Base-by-base conservation (phyloP, 2,113 vertebrate genomes). In the Antechinus flavipes region DNA sequence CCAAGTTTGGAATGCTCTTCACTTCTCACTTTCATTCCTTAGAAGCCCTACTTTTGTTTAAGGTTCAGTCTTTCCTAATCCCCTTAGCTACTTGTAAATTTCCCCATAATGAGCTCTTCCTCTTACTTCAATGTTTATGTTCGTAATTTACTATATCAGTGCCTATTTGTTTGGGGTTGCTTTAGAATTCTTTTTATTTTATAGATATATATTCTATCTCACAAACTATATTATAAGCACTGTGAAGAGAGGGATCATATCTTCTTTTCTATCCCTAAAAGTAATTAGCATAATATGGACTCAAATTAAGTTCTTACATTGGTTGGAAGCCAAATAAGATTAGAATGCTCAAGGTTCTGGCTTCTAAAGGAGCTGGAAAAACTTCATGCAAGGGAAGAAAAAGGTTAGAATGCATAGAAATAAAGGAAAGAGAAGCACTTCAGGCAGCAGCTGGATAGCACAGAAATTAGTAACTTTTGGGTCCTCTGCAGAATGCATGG, bases 221-320 rank as follows among this genome's bases (percentile, higher is more conserved):
- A 52, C 52, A 8, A 30, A 91, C 58, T 50, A 95, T 92, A 12
- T 19, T 23, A 27, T 4, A 52, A 50, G 91, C 9, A n/a, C 35
- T n/a, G 89, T 27, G 50, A 56, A 91, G 90, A 53, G 27, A 90
- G 54, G 76, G 35, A 61, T 12, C 25, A 91, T 8, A 24, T n/a
- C 91, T 55, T 47, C 19, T 42, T 91, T 68, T 94, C 52, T 91
- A 54, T 54, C 53, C 90, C 50, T 92, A 68, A 92, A 0, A 93
- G 25, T 42, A 68, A 12, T 50, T 23, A 47, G n/a, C 46, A 23
- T 27, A 53, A 93, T 54, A 84, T 35, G 61, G 68, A 42, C 19
- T 84, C 35, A 42, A 42, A 84, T 42, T 23, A 84, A 19, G 68
- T 42, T 35, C 16, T 84, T 84, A 6, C 68, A 84, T 23, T 0